Base-by-base conservation (phyloP, 2,113 vertebrate species). In the Anhinga anhinga region DNA sequence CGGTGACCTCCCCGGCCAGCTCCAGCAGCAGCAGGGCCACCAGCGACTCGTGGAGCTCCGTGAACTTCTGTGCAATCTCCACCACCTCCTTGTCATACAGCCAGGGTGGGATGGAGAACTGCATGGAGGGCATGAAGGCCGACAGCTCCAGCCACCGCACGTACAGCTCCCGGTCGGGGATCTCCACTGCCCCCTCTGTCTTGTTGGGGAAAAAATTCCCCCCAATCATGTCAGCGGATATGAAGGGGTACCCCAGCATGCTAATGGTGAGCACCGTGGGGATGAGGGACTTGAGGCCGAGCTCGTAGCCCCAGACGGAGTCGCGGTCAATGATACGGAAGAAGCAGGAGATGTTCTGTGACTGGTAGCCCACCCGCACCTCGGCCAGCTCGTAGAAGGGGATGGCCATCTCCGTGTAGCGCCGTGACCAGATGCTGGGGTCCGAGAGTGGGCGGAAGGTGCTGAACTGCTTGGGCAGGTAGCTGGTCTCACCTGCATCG, bases 41-140 rank as follows among this genome's bases (percentile, higher is more conserved):
- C 21, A 99, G 97, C 0, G 98, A 99, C 93, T 99, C 99, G 0
- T 99, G 99, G 38, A 99, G 98, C 5, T 98, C 98, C 0, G 98
- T 99, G 97, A 99, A 99, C 93, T 99, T 99, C 80, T 98, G 98
- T 0, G 99, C 99, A 0, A 99, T 99, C 92, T 99, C 98, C 56
- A 99, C 98, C 84, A 99, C 99, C 74, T 99, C 99, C 2, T 97
- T 98, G 80, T 99, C 99, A 0, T 99, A 99, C 40, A 98, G 98
- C 99, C 99, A 99, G 6, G 99, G 99, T 0, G 99, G 99, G 58
- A 99, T 97, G 21, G 99, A 99, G 94, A 99, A 99, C 98, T 99
- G 99, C 99, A 99, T 99, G 67, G 99, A 99, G 6, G 99, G 99
- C 99, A 99, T 99, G 98, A 99, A 99, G 45, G 99, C 99, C 0